These are phyloP conservation scores for Anneissia japonica DNA, from an alignment of 35 echinoderm and acorn worm species.

Conservation along the genomic window DNA sequence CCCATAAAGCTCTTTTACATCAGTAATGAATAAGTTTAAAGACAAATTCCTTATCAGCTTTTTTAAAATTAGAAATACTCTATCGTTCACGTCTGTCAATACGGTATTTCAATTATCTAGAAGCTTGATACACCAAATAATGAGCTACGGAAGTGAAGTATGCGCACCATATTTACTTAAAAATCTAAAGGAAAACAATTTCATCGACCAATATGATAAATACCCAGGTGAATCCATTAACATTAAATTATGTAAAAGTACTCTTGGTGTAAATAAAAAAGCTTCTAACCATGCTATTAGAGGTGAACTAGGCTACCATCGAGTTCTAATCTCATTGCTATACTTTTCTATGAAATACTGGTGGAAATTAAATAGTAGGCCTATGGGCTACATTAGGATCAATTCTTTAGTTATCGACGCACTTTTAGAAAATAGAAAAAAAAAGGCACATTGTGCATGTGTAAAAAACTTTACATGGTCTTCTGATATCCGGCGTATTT, in stretches of 20 bases:
- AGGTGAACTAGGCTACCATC: neutral
- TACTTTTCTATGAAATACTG: neutral
- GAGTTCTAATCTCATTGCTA: neutral
- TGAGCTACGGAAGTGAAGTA: conserved; percentile 8
- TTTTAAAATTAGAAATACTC: neutral
- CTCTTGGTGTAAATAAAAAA: neutral
- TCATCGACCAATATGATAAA: neutral
- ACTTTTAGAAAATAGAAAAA: conserved; percentile 2
- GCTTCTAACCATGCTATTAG: neutral
- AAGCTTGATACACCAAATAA: neutral
- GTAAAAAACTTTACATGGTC: neutral
- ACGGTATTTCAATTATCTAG: neutral
- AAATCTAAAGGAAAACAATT: neutral
- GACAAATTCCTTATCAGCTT: neutral
- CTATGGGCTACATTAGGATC: neutral
- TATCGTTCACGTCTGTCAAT: neutral
- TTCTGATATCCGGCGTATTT: neutral
- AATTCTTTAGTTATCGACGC: neutral
- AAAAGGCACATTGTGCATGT: neutral
- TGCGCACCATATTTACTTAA: conserved; percentile 6
- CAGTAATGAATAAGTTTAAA: neutral
- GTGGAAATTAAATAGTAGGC: conserved; percentile 5
- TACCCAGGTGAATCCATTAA: neutral
- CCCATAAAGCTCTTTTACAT: neutral
- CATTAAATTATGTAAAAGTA: conserved; percentile 3